Base-by-base conservation (phyloP, 2,888 invertebrate species). In the Papilio protenor region DNA sequence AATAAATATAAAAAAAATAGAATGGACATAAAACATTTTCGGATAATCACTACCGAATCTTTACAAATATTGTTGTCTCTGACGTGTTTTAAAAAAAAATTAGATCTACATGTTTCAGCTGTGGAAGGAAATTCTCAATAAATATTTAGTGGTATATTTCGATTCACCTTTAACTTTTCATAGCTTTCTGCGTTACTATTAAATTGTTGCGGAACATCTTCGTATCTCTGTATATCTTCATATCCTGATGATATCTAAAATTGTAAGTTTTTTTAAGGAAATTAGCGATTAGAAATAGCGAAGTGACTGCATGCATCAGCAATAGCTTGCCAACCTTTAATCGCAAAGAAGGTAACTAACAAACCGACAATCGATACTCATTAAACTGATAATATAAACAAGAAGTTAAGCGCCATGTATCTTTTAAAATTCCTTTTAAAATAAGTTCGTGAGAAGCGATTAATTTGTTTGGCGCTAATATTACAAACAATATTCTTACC, bases 401-500 rank as follows among this genome's bases (percentile, higher is more conserved):
- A 21, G 21, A 23, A 59, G n/a, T 5, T 21, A 10, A 10, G 23
- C 4, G 59, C 59, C 12, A 14, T 33, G 12, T 23, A n/a, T n/a
- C n/a, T n/a, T n/a, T n/a, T n/a, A n/a, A n/a, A n/a, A 23, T 23
- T 11, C 55, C 49, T 49, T 16, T 49, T 49, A 18, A 5, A 49
- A 16, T 14, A 12, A 2, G 16, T 52, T 49, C 16, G 52, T 52
- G 18, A 52, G 52, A 18, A 18, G 52, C 6, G 18, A 52, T 18
- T 16, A 49, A 49, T 49, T 55, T 55, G 3, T 59, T 4, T 12
- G 16, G 6, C 10, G 12, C 57, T 2, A 23, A 23, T 12, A 23
- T 59, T 23, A 40, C 66, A 2, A 6, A 64, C 18, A 8, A 18
- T 40, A 10, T 45, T 55, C 77, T 77, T 66, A 77, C 77, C 77